A percentile compares a stretch with the other conserved stretches of the same genome.
Evolutionary conservation across 2,113 vertebrate species (phyloP).

Genomic region (Osmerus eperlanus): DNA sequence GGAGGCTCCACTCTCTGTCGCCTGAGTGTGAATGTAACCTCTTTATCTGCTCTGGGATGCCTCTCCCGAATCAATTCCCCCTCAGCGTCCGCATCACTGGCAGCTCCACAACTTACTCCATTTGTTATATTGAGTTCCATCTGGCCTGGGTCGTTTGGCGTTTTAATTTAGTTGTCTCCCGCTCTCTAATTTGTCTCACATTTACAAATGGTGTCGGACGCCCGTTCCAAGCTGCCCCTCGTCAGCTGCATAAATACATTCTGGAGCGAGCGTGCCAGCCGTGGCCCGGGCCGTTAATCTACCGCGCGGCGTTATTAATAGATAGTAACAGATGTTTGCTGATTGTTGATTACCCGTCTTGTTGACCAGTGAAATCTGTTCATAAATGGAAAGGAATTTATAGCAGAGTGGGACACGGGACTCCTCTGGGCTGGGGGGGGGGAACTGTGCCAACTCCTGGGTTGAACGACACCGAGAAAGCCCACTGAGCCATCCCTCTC

Average conservation of each 20-base stretch:
- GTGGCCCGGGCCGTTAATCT: slow-evolving; percentile 67
- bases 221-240: slow-evolving; percentile 69
- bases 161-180: slow-evolving; percentile 79
- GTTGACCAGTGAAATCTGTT: slow-evolving; percentile 82
- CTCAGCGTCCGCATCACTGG: slow-evolving; percentile 75
- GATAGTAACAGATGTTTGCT: slow-evolving; percentile 81
- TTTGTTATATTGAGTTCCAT: slow-evolving; percentile 79
- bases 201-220: slow-evolving; percentile 71
- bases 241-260: slow-evolving; percentile 71
- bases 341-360: slow-evolving; percentile 78
- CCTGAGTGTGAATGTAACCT: slow-evolving; percentile 71
- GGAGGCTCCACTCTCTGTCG: slow-evolving; percentile 56
- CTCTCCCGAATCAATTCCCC: slow-evolving; percentile 57
- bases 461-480: too few species aligned
- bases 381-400: slow-evolving; percentile 76
- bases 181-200: slow-evolving; percentile 77
- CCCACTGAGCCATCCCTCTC: slow-evolving; percentile 6
- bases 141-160: slow-evolving; percentile 76
- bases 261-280: slow-evolving; percentile 59
- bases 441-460: slow-evolving; percentile 37
- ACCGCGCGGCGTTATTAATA: slow-evolving; percentile 71
- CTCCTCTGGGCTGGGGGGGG: slow-evolving; percentile 46
- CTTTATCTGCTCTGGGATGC: slow-evolving; percentile 62
- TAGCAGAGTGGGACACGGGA: slow-evolving; percentile 48
- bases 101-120: slow-evolving; percentile 77